Evolutionary conservation across 2,888 invertebrate species (phyloP).

Genomic region (Marronus borbonicus): DNA sequence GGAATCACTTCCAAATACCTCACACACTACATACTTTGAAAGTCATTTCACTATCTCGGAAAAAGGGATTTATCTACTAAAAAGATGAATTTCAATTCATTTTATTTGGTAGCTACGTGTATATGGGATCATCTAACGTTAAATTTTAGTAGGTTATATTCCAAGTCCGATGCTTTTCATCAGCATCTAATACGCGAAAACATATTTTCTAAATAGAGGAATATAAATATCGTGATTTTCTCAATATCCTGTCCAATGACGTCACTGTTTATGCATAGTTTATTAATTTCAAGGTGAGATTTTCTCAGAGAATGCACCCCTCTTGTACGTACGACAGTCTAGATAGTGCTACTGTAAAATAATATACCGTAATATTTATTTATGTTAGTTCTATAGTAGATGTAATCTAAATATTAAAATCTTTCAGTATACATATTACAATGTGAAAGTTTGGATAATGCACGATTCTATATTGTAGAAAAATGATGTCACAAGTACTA

Average conservation of each 20-base stretch:
- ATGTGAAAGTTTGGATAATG: constrained; percentile 11
- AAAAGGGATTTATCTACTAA: neutral
- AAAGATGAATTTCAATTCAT: neutral
- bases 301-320: constrained; percentile 33
- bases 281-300: constrained; percentile 44
- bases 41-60: constrained; percentile 21
- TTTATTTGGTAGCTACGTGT: neutral
- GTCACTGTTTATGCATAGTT: constrained; percentile 45
- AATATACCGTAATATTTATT: constrained; percentile 23
- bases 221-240: constrained; percentile 29
- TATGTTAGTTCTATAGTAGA: neutral
- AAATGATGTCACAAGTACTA: constrained; percentile 12
- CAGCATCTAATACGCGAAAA: neutral
- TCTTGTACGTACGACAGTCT: neutral
- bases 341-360: neutral
- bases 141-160: neutral
- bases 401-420: constrained; percentile 8
- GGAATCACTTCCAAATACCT: constrained; percentile 56
- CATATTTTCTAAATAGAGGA: constrained; percentile 42
- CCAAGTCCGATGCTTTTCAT: neutral
- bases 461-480: neutral
- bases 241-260: constrained; percentile 36
- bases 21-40: constrained; percentile 54
- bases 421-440: neutral
- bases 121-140: neutral